A percentile compares a stretch with the other conserved stretches of the same genome.
Conservation (phyloP, 2,797 vertebrate species). For the Trichosurus vulpecula region DNA sequence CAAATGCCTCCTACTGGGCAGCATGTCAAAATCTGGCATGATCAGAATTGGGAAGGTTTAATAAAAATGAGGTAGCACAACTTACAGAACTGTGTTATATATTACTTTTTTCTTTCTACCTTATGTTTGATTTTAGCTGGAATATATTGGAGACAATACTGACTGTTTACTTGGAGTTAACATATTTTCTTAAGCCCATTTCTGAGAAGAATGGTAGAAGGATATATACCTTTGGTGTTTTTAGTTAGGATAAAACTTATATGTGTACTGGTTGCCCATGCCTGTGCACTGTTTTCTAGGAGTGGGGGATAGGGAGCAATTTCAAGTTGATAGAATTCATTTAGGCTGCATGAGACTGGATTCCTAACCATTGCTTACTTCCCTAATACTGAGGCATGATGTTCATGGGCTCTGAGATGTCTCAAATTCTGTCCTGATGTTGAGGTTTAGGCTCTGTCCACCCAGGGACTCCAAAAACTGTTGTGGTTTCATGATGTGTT, state of each 20-base stretch:
- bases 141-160: not conserved
- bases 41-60: not conserved
- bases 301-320: not conserved
- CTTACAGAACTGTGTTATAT: not conserved
- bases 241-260: not conserved
- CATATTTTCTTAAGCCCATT: not conserved
- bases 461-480: too few species aligned
- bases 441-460: too few species aligned
- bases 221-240: not conserved
- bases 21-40: not conserved
- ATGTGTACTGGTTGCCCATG: not conserved
- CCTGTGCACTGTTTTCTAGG: not conserved
- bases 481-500: too few species aligned
- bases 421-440: not conserved
- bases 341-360: not conserved
- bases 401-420: not conserved
- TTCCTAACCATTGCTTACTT: not conserved
- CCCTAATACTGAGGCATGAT: not conserved
- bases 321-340: not conserved
- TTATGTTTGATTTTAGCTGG: not conserved
- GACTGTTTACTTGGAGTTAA: not conserved
- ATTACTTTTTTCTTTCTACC: not conserved
- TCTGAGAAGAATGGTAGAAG: not conserved
- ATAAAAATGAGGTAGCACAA: not conserved
- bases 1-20: not conserved